phyloP scores from a whole-genome alignment of 1,140 invertebrate species.

The Drosophila ercepeae region DNA sequence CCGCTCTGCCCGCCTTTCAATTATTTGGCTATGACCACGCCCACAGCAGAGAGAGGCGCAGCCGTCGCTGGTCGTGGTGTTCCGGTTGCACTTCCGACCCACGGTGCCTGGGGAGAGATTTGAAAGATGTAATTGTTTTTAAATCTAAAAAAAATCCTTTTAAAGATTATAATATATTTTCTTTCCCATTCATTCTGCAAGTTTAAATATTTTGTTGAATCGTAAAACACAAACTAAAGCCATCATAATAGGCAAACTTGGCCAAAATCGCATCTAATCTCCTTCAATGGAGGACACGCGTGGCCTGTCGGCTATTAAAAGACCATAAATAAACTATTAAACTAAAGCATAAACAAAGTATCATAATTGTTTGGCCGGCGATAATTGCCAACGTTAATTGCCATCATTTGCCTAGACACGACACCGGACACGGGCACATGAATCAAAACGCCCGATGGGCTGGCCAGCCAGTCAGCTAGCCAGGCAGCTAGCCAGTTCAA shows the following conservation, averaged over 20 bases:
- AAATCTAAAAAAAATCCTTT: background rate
- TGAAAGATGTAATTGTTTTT: background rate
- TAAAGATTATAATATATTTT: background rate
- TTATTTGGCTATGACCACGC: slow-evolving; percentile 93
- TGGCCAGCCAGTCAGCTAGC: background rate
- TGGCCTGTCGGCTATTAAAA: slow-evolving; percentile 55
- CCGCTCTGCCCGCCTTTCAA: slow-evolving; percentile 89
- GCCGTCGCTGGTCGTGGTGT: slow-evolving; percentile 88
- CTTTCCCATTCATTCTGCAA: too few species aligned
- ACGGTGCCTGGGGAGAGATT: slow-evolving; percentile 87
- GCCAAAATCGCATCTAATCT: too few species aligned
- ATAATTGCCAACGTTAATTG: slow-evolving; percentile 78
- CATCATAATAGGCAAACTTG: too few species aligned
- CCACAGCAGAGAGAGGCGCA: slow-evolving; percentile 96
- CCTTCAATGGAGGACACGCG: slow-evolving; percentile 1
- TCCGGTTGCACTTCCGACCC: slow-evolving; percentile 91
- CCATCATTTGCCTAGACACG: slow-evolving; percentile 71
- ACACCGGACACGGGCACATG: slow-evolving; percentile 53
- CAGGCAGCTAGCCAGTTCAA: background rate
- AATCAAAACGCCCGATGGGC: slow-evolving; percentile 52
- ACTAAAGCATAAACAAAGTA: slow-evolving; percentile 73
- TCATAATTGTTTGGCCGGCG: slow-evolving; percentile 68
- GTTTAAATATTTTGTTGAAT: too few species aligned
- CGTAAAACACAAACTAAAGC: too few species aligned
- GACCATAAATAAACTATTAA: slow-evolving; percentile 76